Conservation (phyloP, 2,888 invertebrate species). For the Habrosyne pyritoides region DNA sequence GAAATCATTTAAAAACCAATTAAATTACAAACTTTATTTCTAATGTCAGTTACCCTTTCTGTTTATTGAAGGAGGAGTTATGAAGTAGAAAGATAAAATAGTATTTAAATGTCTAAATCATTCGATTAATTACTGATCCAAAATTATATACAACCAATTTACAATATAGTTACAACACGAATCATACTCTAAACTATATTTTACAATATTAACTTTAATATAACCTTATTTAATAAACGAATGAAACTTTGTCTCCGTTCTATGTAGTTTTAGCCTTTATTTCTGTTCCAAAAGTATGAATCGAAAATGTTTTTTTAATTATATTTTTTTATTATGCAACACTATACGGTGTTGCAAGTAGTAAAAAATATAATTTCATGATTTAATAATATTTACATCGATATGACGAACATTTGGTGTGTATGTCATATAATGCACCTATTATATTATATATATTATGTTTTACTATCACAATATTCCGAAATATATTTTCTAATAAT, state of each 20-base stretch:
- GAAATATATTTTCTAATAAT: not conserved
- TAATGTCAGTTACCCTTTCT: slow-evolving; percentile 12
- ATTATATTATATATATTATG: no score
- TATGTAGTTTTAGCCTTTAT: slow-evolving; percentile 29
- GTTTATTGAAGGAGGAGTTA: slow-evolving; percentile 32
- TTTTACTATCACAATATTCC: not conserved
- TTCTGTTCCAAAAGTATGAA: slow-evolving; percentile 20
- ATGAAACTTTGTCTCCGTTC: slow-evolving; percentile 34
- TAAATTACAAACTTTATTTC: not conserved
- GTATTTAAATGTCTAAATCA: slow-evolving; percentile 30
- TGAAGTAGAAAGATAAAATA: slow-evolving; percentile 17
- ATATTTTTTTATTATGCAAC: not conserved
- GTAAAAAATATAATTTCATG: no score
- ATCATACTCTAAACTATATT: slow-evolving; percentile 34
- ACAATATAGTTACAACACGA: slow-evolving; percentile 55
- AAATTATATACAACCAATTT: slow-evolving; percentile 81
- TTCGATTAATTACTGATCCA: slow-evolving; percentile 46
- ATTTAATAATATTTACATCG: not conserved
- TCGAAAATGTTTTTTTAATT: not conserved
- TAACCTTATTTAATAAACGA: slow-evolving; percentile 34
- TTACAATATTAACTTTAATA: slow-evolving; percentile 41
- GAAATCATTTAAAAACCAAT: slow-evolving; percentile 11
- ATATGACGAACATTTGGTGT: not conserved
- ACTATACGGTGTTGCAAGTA: not conserved
- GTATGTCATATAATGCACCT: no score